phyloP scores from a whole-genome alignment of 2,888 invertebrate species.

The Xylocampa areola region DNA sequence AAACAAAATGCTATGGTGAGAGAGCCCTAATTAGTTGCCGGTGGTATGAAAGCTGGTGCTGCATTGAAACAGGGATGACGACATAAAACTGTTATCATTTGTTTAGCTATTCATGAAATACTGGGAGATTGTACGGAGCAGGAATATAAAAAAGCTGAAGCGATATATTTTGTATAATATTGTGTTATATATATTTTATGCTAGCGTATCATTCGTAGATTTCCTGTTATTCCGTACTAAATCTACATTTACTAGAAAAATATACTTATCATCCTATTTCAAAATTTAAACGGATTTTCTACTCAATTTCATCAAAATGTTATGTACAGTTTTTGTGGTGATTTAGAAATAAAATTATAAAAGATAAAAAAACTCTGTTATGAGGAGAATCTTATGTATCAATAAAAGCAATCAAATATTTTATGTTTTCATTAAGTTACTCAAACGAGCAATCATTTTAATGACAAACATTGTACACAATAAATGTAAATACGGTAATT shows the following conservation, averaged over 20 bases:
- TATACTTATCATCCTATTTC: too few relatives aligned
- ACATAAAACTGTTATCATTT: constrained; percentile 63
- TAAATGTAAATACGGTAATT: constrained; percentile 52
- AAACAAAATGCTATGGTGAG: constrained; percentile 69
- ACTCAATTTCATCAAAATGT: too few relatives aligned
- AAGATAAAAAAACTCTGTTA: too few relatives aligned
- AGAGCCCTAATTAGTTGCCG: constrained; percentile 69
- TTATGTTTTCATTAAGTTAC: constrained; percentile 13
- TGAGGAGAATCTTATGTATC: too few relatives aligned
- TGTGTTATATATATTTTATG: too few relatives aligned
- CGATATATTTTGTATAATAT: too few relatives aligned
- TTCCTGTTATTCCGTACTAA: too few relatives aligned
- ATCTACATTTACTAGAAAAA: too few relatives aligned
- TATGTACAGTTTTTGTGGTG: too few relatives aligned
- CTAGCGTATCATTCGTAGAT: too few relatives aligned
- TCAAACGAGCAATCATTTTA: constrained; percentile 45
- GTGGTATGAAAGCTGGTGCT: constrained; percentile 54
- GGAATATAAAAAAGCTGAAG: constrained; percentile 7
- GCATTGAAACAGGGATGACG: constrained; percentile 54
- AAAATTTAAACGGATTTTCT: too few relatives aligned
- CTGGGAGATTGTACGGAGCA: constrained; percentile 7
- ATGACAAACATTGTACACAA: constrained; percentile 42
- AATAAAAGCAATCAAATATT: constrained; percentile 19
- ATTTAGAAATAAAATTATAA: too few relatives aligned
- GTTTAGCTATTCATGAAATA: constrained; percentile 53